phyloP scores from a whole-genome alignment of 1,140 invertebrate species.

The Drosophila leontia region DNA sequence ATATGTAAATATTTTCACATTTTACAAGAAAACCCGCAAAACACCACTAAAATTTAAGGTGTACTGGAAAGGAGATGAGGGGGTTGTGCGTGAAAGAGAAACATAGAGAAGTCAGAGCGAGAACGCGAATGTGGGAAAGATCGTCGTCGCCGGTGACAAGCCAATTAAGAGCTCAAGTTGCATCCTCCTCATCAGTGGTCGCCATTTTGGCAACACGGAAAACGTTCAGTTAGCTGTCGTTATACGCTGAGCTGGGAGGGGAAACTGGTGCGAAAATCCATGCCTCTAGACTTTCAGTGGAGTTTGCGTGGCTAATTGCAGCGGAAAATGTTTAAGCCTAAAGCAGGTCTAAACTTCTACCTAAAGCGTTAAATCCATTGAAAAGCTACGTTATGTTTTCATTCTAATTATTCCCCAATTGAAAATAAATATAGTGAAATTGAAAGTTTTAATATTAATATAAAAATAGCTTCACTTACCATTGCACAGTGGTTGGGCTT shows the following conservation, averaged over 20 bases:
- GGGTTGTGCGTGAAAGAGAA: background rate
- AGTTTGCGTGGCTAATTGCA: constrained; percentile 5
- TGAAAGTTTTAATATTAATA: background rate
- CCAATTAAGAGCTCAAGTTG: constrained; percentile 50
- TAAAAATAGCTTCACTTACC: background rate
- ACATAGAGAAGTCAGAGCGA: constrained; percentile 2
- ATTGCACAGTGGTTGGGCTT: too few species aligned
- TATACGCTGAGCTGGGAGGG: background rate
- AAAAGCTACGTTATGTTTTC: too few species aligned
- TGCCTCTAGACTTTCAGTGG: constrained; percentile 1
- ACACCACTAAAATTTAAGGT: background rate
- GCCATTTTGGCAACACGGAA: constrained; percentile 6
- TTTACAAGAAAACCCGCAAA: background rate
- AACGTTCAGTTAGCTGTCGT: background rate
- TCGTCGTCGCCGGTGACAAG: constrained; percentile 36
- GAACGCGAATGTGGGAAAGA: background rate
- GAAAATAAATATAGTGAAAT: too few species aligned
- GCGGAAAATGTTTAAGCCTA: background rate
- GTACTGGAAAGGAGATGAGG: background rate
- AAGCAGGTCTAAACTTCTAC: background rate
- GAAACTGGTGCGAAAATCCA: background rate
- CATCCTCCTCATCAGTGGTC: constrained; percentile 10
- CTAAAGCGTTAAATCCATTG: background rate
- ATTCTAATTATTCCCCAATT: too few species aligned
- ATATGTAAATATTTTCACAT: background rate